phyloP scores from a whole-genome alignment of 1,140 invertebrate species.

The Chymomyza costata region DNA sequence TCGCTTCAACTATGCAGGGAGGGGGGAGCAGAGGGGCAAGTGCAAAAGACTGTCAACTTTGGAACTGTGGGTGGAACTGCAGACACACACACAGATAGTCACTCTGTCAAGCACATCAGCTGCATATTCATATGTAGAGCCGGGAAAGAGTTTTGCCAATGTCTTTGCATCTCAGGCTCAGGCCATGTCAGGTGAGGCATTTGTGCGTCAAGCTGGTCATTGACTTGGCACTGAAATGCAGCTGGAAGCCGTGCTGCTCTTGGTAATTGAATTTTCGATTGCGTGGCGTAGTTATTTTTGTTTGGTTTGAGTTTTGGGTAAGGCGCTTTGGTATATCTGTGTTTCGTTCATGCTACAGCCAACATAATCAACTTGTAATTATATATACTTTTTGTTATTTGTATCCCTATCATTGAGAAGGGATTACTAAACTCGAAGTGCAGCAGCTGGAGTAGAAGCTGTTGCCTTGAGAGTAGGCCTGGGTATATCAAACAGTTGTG shows the following conservation, averaged over 20 bases:
- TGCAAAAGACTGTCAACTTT: conserved; percentile 64
- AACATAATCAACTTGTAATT: too few species aligned
- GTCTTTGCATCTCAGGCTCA: conserved; percentile 11
- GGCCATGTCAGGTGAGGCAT: conserved; percentile 47
- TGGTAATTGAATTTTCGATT: conserved; percentile 59
- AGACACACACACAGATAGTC: too few species aligned
- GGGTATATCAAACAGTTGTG: too few species aligned
- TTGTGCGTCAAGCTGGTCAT: conserved; percentile 61
- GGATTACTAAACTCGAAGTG: neutral
- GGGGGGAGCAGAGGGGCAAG: conserved; percentile 28
- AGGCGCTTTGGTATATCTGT: too few species aligned
- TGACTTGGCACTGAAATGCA: conserved; percentile 36
- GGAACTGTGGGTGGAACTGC: neutral
- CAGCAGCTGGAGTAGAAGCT: neutral
- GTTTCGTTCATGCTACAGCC: too few species aligned
- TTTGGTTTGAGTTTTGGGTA: too few species aligned
- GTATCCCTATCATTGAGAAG: too few species aligned
- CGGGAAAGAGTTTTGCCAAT: conserved; percentile 28
- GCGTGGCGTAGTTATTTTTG: conserved; percentile 41
- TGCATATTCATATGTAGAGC: conserved; percentile 44
- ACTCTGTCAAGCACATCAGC: conserved; percentile 37
- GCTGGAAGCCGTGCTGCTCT: conserved; percentile 37
- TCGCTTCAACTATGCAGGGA: conserved; percentile 18
- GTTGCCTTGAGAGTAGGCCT: too few species aligned
- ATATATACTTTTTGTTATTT: too few species aligned